phyloP scores from a whole-genome alignment of 2,888 invertebrate genomes.

The Noctua janthe region DNA sequence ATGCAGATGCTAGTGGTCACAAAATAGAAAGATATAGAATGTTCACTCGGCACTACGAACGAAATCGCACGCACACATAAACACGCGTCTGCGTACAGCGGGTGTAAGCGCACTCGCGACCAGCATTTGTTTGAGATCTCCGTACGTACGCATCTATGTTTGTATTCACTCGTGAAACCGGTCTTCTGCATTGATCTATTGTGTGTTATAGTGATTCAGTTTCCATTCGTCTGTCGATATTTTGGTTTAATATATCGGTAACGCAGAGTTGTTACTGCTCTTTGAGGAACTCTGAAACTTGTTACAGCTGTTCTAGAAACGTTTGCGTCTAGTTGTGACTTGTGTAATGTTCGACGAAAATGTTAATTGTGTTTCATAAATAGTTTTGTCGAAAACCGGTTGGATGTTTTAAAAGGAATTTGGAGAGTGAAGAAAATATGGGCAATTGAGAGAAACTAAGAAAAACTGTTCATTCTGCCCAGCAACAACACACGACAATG shows the following conservation, averaged over 20 bases:
- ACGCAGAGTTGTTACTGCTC: constrained; percentile 23
- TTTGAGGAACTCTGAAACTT: constrained; percentile 16
- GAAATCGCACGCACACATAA: background rate
- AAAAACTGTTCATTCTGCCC: too few relatives aligned
- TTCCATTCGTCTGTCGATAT: constrained; percentile 12
- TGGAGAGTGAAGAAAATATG: background rate
- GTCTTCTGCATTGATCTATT: background rate
- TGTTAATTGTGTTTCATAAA: background rate
- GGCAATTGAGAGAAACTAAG: background rate
- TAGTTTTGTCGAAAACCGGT: background rate
- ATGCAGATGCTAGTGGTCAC: constrained; percentile 61
- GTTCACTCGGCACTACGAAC: background rate
- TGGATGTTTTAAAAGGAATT: background rate
- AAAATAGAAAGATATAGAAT: background rate
- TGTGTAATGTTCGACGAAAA: constrained; percentile 19
- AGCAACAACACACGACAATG: too few relatives aligned
- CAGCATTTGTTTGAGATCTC: background rate
- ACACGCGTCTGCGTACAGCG: background rate
- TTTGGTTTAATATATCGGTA: constrained; percentile 32
- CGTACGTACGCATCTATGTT: background rate
- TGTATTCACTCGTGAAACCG: background rate
- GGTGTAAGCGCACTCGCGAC: background rate
- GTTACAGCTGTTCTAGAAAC: background rate
- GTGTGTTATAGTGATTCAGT: constrained; percentile 21
- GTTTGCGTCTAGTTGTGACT: constrained; percentile 6